phyloP scores from a whole-genome alignment of 2,888 invertebrate genomes.

The Cosmia trapezina region DNA sequence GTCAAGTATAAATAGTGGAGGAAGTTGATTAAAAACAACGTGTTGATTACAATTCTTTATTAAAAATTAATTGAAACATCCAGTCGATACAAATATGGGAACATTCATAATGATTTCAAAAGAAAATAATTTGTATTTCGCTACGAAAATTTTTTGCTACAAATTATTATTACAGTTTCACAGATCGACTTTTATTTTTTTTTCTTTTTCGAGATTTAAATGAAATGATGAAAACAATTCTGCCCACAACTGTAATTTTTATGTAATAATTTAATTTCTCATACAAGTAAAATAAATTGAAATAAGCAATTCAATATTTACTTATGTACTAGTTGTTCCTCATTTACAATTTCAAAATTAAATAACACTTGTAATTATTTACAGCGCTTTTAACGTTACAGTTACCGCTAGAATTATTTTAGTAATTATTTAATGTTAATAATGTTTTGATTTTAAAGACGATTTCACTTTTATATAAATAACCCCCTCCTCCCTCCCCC shows the following conservation, averaged over 20 bases:
- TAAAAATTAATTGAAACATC: conserved; percentile 83
- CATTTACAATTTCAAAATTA: conserved; percentile 83
- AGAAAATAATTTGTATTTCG: conserved; percentile 31
- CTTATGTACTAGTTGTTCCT: conserved; percentile 88
- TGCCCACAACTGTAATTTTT: conserved; percentile 46
- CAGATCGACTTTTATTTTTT: background rate
- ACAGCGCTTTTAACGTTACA: conserved; percentile 61
- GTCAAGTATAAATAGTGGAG: background rate
- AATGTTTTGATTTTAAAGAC: conserved; percentile 57
- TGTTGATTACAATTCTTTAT: conserved; percentile 82
- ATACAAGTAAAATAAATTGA: conserved; percentile 50
- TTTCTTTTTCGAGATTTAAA: background rate
- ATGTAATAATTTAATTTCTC: conserved; percentile 14
- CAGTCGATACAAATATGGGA: conserved; percentile 76
- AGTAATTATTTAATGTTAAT: conserved; percentile 46
- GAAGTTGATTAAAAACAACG: conserved; percentile 30
- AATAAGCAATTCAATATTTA: conserved; percentile 58
- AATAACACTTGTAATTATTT: conserved; percentile 71
- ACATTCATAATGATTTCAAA: conserved; percentile 69
- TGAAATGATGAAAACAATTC: background rate
- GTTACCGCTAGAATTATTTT: conserved; percentile 42
- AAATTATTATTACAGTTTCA: conserved; percentile 48
- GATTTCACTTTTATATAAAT: conserved; percentile 35
- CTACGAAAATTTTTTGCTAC: conserved; percentile 42
- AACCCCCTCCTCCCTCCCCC: too few species aligned